phyloP scores from a whole-genome alignment of 2,888 invertebrate species.

The Drosophila multiciliata region DNA sequence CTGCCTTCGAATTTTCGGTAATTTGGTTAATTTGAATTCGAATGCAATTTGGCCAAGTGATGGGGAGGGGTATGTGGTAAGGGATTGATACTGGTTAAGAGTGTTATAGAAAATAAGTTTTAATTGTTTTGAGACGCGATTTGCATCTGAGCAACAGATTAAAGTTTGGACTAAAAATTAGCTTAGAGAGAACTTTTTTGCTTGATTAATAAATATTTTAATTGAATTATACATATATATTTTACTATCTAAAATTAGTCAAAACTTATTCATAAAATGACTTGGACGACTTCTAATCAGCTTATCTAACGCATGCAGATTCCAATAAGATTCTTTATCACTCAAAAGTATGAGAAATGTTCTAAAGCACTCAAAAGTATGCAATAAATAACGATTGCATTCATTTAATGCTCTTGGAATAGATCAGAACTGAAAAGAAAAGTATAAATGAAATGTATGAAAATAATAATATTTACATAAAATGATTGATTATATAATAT shows the following conservation, averaged over 20 bases:
- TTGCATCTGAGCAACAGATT: not conserved
- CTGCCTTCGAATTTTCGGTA: conserved; percentile 58
- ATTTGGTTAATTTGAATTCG: conserved; percentile 75
- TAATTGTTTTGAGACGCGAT: conserved; percentile 17
- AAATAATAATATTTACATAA: not conserved
- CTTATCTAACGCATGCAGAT: not conserved
- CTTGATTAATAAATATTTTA: too few species aligned
- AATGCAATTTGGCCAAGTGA: conserved; percentile 27
- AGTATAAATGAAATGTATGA: not conserved
- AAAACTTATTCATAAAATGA: not conserved
- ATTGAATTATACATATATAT: too few species aligned
- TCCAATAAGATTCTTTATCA: not conserved
- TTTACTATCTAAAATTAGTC: too few species aligned
- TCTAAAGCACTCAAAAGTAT: conserved; percentile 21
- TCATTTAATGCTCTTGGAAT: not conserved
- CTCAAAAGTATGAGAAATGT: not conserved
- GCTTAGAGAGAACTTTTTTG: too few species aligned
- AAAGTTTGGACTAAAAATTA: conserved; percentile 7
- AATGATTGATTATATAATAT: not conserved
- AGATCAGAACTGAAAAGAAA: not conserved
- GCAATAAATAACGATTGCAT: not conserved
- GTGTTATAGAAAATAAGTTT: conserved; percentile 18
- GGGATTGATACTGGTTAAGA: not conserved
- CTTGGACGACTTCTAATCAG: not conserved
- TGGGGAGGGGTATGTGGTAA: rapidly evolving